Base-by-base conservation (phyloP, 37 sponge, comb jelly and placozoan species). In the Ephydatia muelleri region DNA sequence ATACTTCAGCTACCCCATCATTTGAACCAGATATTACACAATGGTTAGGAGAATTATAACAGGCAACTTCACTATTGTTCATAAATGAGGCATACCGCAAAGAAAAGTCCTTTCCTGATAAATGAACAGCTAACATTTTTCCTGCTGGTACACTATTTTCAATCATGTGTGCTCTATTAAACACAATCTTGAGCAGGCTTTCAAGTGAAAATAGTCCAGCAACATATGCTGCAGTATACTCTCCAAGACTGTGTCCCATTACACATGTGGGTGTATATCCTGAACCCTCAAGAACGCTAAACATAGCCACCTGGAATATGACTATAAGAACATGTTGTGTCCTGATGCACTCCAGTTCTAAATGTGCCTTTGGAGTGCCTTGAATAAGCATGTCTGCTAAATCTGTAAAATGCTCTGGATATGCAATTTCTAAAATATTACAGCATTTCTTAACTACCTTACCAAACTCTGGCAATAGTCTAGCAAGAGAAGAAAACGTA, bases 221-320 rank as follows among this genome's bases (percentile, higher is more conserved):
- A 36, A 74, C 75, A 74, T 34, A 74, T 33, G 75, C 75, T 25
- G 75, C 75, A 33, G 75, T 74, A 34, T 74, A 74, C 36, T 74
- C 75, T 34, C 75, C 75, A 25, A 74, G 32, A 74, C 75, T 74
- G 38, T 74, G 75, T 33, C 75, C 75, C n/a, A 69, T 69, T 31
- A 69, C 28, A 69, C 30, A 69, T 8, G 6, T 11, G 6, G 30
- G 30, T 69, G 28, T 27, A 27, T 31, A 27, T 31, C 70, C 70
- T 31, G 30, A 30, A 69, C 30, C 6, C 6, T 43, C 47, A 43
- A 43, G 47, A 8, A 43, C 47, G 8, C 47, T 43, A 43, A 43
- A 43, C 4, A 43, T 43, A 8, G 47, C 47, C 47, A 43, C 47
- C 47, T 43, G 47, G 8, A 43, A 43, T 43, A 43, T 43, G 4